phyloP scores from a whole-genome alignment of 2,888 invertebrate species.

The Tholera decimalis region DNA sequence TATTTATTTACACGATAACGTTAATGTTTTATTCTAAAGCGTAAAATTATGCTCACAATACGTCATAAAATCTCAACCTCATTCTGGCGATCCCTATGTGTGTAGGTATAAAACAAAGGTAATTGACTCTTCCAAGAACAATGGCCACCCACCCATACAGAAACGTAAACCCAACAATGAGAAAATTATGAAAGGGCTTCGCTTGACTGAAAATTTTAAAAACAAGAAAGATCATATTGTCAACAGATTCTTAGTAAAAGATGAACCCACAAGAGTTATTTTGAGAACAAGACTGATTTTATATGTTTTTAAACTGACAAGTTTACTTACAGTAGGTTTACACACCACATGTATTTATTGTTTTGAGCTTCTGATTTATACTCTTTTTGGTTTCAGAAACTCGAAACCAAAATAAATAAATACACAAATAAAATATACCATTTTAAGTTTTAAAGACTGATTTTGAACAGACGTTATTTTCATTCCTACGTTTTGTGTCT shows the following conservation, averaged over 20 bases:
- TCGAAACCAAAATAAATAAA: too few relatives aligned
- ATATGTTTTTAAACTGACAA: too few relatives aligned
- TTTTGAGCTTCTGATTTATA: too few relatives aligned
- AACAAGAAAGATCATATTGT: not conserved
- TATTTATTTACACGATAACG: not conserved
- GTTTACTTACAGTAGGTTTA: too few relatives aligned
- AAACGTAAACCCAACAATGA: not conserved
- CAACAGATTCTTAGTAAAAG: not conserved
- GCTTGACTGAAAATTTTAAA: not conserved
- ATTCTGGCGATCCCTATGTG: not conserved
- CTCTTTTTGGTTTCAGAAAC: too few relatives aligned
- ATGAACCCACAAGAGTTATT: too few relatives aligned
- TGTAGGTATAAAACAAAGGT: constrained; percentile 11
- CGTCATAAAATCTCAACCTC: not conserved
- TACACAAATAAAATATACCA: too few relatives aligned
- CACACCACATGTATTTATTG: too few relatives aligned
- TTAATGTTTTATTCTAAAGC: not conserved
- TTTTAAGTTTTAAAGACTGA: too few relatives aligned
- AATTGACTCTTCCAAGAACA: constrained; percentile 10
- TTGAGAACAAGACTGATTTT: too few relatives aligned
- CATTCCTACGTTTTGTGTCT: too few relatives aligned
- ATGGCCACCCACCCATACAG: not conserved
- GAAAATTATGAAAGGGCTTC: not conserved
- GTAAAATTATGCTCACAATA: not conserved
- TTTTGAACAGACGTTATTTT: too few relatives aligned